Evolutionary conservation across 2,888 invertebrate species (phyloP).

Genomic region (Mellilla xanthometata): DNA sequence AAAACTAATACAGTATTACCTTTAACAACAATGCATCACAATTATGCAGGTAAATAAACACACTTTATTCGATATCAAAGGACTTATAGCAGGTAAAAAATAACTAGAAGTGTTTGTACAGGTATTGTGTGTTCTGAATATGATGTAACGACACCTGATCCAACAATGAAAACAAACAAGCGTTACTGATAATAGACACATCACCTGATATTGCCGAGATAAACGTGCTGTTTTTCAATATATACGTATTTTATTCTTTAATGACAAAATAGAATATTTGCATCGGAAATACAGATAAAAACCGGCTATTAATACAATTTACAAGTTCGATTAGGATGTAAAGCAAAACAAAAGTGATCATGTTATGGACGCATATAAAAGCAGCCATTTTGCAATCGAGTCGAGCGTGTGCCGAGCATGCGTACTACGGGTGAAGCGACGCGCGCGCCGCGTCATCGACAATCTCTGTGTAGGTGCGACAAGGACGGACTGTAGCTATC

Average conservation of each 20-base stretch:
- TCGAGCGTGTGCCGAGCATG: slow-evolving; percentile 39
- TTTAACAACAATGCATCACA: slow-evolving; percentile 5
- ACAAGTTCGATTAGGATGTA: slow-evolving; percentile 15
- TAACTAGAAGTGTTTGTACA: slow-evolving; percentile 18
- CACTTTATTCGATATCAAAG: slow-evolving; percentile 4
- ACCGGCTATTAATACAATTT: too few species aligned
- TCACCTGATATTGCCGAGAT: slow-evolving; percentile 13
- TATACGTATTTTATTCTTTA: too few species aligned
- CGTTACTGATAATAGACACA: slow-evolving; percentile 10
- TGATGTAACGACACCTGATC: slow-evolving; percentile 20
- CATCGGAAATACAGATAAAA: too few species aligned
- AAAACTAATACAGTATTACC: neutral
- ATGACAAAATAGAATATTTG: too few species aligned
- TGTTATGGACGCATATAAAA: slow-evolving; percentile 38
- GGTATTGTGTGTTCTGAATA: slow-evolving; percentile 15
- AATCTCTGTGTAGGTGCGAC: slow-evolving; percentile 23
- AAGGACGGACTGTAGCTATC: slow-evolving; percentile 11
- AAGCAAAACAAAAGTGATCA: slow-evolving; percentile 34
- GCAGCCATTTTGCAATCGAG: slow-evolving; percentile 60
- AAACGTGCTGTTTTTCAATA: slow-evolving; percentile 1
- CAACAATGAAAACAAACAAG: slow-evolving; percentile 21
- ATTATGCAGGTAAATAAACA: slow-evolving; percentile 4
- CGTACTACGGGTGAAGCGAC: slow-evolving; percentile 37
- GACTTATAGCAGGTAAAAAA: slow-evolving; percentile 22
- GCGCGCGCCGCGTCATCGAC: slow-evolving; percentile 36